Base-by-base conservation (phyloP, 2,113 vertebrate genomes). In the Balaeniceps rex region DNA sequence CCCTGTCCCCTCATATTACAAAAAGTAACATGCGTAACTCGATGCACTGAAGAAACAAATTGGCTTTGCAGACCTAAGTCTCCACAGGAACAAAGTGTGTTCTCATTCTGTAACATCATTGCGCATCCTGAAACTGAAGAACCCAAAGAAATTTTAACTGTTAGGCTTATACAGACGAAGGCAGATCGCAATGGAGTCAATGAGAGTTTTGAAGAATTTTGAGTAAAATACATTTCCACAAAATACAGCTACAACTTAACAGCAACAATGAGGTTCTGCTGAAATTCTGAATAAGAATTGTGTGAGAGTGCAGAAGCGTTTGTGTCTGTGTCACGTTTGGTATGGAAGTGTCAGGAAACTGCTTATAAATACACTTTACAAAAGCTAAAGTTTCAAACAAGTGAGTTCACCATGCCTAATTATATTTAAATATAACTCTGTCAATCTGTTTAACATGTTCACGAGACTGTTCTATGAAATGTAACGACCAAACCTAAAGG, bases 11-110 rank as follows among this genome's bases (percentile, higher is more conserved):
- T 66, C 28, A 5, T 36, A 10, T 4, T 34, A 22, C 12, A 38
- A 83, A 72, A 74, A 26, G 8, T 10, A 79, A 15, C 2, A 7
- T 1, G 0, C 10, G 1, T 24, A 18, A 22, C 10, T 82, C 3
- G 4, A 33, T 6, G 33, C 7, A 7, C 6, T 54, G 24, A 82
- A 80, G 78, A 46, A 93, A 72, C 31, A 5, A 14, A 1, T 2
- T 8, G 18, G 26, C 40, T 87, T 71, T 3, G 28, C 24, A 44
- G 51, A 24, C 34, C 49, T 33, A 15, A n/a, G 21, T 31, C 28
- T 87, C 28, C 49, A 22, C 19, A 25, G 19, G 18, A 64, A 4
- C 34, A 18, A 80, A 64, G 15, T 4, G 3, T 19, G 16, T 66
- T 61, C 64, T 79, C 61, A 6, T 61, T 74, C 36, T 36, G 9